Conservation (phyloP, 2,797 vertebrate species). For the Perodicticus potto region DNA sequence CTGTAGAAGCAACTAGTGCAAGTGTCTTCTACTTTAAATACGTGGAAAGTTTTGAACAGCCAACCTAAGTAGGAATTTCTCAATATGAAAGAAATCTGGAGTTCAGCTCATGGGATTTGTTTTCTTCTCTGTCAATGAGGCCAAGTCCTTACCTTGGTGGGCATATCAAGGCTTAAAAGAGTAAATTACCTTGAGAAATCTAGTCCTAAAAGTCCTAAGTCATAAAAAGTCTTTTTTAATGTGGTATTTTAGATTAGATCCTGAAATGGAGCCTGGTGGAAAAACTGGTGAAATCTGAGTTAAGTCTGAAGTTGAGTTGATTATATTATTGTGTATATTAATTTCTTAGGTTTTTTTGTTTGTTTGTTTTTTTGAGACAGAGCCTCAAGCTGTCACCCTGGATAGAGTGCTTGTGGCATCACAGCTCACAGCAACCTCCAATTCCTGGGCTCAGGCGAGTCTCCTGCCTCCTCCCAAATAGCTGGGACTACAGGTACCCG, state of each 20-base stretch:
- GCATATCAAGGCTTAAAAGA: background rate
- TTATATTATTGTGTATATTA: background rate
- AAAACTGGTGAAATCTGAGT: background rate
- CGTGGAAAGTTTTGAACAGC: background rate
- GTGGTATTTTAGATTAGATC: background rate
- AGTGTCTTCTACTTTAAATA: constrained; percentile 8
- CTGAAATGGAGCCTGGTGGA: background rate
- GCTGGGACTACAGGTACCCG: no score
- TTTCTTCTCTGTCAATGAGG: background rate
- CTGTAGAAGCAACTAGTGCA: background rate
- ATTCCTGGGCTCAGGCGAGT: no score
- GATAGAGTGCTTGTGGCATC: no score
- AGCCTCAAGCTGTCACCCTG: no score
- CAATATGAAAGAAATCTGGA: background rate
- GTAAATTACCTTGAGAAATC: background rate
- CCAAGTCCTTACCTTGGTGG: background rate
- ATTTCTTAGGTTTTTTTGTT: no score
- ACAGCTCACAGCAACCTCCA: no score
- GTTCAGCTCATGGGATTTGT: background rate
- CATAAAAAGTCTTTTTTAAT: background rate
- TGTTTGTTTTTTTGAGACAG: no score
- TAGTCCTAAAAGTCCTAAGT: background rate
- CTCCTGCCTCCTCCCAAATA: no score
- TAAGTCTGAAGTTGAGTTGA: background rate
- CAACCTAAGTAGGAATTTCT: background rate